These are phyloP conservation scores for Hypomesus transpacificus DNA, from an alignment of 2,113 vertebrate genomes.

Conservation along the genomic window DNA sequence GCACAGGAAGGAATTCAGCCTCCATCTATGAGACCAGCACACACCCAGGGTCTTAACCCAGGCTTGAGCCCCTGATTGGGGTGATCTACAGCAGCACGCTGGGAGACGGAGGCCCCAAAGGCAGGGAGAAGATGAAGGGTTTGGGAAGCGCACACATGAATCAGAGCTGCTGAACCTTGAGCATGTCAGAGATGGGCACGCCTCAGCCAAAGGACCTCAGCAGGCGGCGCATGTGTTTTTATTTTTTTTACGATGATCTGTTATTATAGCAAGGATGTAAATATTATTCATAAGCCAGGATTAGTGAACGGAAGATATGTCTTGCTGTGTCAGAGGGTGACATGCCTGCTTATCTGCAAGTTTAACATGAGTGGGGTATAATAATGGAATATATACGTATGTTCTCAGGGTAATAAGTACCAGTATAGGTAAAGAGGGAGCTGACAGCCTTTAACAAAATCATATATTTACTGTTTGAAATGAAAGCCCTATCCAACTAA, in stretches of 20 bases:
- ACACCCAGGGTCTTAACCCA: no score
- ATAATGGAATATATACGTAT: no score
- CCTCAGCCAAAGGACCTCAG: neutral
- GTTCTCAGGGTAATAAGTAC: no score
- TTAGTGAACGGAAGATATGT: neutral
- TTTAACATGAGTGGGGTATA: neutral
- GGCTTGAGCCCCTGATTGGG: no score
- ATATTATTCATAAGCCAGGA: constrained; percentile 15
- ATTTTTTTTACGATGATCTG: constrained; percentile 25
- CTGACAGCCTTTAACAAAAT: constrained; percentile 3
- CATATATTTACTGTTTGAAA: constrained; percentile 9
- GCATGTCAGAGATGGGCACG: constrained; percentile 15
- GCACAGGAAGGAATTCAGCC: no score
- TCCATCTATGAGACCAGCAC: no score
- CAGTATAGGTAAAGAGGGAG: no score
- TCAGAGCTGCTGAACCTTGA: constrained; percentile 30
- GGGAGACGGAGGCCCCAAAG: constrained; percentile 29
- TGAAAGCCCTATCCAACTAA: no score
- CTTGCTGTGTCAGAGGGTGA: neutral
- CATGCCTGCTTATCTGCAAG: neutral
- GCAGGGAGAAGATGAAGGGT: constrained; percentile 6
- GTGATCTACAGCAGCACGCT: constrained; percentile 14
- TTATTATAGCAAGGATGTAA: constrained; percentile 25
- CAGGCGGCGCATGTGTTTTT: neutral
- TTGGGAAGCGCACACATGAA: constrained; percentile 16